Conservation (phyloP, 2,797 vertebrate genomes). For the Chromobotia macracanthus region DNA sequence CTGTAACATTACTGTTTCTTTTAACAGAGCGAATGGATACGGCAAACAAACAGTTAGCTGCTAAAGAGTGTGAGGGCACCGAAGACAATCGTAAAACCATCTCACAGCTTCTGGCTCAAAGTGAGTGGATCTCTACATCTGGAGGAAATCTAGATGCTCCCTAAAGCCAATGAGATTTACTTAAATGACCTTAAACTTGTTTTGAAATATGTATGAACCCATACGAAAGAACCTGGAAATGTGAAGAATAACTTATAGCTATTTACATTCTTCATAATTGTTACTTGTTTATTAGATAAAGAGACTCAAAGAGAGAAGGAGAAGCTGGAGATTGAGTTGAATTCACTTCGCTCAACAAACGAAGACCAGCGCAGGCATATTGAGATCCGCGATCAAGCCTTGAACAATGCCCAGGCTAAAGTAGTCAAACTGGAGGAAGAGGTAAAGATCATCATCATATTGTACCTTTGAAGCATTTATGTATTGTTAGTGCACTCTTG, state of each 20-base stretch:
- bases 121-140: conserved; percentile 76
- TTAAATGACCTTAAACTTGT: background rate
- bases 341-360: conserved; percentile 86
- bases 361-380: conserved; percentile 97
- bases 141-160: background rate
- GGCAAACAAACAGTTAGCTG: conserved; percentile 94
- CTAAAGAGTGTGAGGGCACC: conserved; percentile 93
- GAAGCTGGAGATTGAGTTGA: conserved; percentile 92
- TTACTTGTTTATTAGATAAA: conserved; percentile 79
- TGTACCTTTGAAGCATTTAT: no score
- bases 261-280: background rate
- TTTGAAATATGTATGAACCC: background rate
- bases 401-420: conserved; percentile 96
- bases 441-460: conserved; percentile 73
- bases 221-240: conserved; percentile 6
- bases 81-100: conserved; percentile 98
- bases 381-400: conserved; percentile 95
- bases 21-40: conserved; percentile 92
- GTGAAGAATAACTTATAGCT: background rate
- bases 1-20: background rate
- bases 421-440: conserved; percentile 98
- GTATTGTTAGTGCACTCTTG: no score
- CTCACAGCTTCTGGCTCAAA: conserved; percentile 92
- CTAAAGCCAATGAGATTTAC: background rate
- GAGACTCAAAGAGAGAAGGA: conserved; percentile 93